Conservation (phyloP, 1,140 invertebrate genomes). For the Heliothis subflexa region DNA sequence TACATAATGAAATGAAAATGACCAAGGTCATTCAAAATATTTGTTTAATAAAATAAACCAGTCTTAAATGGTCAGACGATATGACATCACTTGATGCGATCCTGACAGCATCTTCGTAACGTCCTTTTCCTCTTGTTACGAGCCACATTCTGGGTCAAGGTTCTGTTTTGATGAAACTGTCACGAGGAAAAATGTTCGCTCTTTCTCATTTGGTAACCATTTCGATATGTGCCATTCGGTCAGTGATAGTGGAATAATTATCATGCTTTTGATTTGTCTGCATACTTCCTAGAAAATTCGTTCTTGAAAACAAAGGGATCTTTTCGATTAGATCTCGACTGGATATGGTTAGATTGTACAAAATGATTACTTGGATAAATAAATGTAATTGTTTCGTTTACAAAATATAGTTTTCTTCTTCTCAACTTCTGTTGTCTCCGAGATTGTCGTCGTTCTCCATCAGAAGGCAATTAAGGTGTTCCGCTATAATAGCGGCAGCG, state of each 20-base stretch:
- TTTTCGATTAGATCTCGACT: too few relatives aligned
- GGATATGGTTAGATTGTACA: too few relatives aligned
- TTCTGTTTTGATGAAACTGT: constrained; percentile 67
- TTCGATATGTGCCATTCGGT: constrained; percentile 7
- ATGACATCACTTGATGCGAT: constrained; percentile 44
- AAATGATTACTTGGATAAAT: too few relatives aligned
- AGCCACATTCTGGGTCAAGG: constrained; percentile 70
- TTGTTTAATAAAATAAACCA: constrained; percentile 40
- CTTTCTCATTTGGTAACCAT: constrained; percentile 47
- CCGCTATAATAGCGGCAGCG: constrained; percentile 61
- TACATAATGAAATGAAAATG: constrained; percentile 8
- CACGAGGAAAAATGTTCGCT: constrained; percentile 61
- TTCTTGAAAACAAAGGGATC: background rate
- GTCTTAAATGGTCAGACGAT: constrained; percentile 38
- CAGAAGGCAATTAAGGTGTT: constrained; percentile 62
- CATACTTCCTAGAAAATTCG: background rate
- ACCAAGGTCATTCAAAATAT: constrained; percentile 15
- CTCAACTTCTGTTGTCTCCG: background rate
- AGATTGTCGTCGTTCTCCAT: constrained; percentile 49
- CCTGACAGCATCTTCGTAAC: constrained; percentile 40
- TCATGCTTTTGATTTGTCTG: background rate
- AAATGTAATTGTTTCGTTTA: background rate
- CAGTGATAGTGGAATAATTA: background rate
- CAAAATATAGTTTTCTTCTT: background rate
- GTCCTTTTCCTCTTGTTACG: constrained; percentile 69